Evolutionary conservation across 2,797 vertebrate species (phyloP).

Genomic region (Artibeus jamaicensis): DNA sequence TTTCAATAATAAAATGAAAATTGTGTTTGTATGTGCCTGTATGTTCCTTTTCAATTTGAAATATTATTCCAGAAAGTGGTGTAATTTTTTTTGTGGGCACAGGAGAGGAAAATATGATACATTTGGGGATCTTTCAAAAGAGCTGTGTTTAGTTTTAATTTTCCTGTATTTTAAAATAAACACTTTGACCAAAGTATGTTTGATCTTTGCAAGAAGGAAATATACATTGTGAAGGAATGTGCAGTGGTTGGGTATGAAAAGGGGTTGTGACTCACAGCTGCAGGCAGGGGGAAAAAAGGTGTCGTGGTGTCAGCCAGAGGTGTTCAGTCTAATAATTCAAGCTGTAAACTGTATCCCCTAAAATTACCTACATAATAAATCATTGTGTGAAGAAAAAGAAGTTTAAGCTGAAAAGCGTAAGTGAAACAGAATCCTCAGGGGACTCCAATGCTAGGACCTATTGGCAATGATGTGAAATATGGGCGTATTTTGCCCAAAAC

Average conservation of each 20-base stretch:
- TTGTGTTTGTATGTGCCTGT: neutral
- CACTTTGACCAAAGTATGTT: slow-evolving; percentile 78
- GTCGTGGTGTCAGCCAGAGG: slow-evolving; percentile 85
- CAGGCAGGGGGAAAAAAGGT: slow-evolving; percentile 81
- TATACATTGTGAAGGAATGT: slow-evolving; percentile 85
- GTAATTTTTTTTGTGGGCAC: slow-evolving; percentile 52
- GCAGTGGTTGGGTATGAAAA: slow-evolving; percentile 79
- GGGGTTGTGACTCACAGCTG: slow-evolving; percentile 83
- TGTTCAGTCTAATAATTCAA: slow-evolving; percentile 86
- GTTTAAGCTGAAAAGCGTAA: slow-evolving; percentile 74
- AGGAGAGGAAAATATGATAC: slow-evolving; percentile 76
- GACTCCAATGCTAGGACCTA: slow-evolving; percentile 67
- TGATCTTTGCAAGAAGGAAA: slow-evolving; percentile 85
- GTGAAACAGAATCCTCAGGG: slow-evolving; percentile 63
- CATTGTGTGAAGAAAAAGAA: slow-evolving; percentile 80
- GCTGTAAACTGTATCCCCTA: slow-evolving; percentile 86
- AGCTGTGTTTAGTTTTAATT: slow-evolving; percentile 81
- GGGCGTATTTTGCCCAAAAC: slow-evolving; percentile 70
- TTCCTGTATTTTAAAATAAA: slow-evolving; percentile 86
- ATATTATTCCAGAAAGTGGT: slow-evolving; percentile 70
- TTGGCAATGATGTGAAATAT: slow-evolving; percentile 74
- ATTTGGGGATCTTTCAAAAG: slow-evolving; percentile 77
- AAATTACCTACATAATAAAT: slow-evolving; percentile 85
- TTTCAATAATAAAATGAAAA: slow-evolving; percentile 65
- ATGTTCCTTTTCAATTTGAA: slow-evolving; percentile 58